Percentiles rank a stretch among this genome's conserved stretches.
Conservation (phyloP, 2,888 invertebrate genomes). For the Drosophila bunnanda region DNA sequence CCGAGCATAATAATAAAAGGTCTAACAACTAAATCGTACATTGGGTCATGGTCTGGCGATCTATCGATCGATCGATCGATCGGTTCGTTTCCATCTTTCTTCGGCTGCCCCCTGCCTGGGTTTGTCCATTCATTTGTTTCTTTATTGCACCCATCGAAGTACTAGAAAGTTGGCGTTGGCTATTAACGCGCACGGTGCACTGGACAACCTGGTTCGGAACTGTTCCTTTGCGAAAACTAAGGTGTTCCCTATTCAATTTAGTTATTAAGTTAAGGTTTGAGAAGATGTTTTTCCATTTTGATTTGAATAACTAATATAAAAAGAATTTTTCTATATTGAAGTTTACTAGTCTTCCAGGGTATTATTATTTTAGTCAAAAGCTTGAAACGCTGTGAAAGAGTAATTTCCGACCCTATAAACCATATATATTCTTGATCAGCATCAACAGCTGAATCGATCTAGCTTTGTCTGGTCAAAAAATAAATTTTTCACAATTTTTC, state of each 20-base stretch:
- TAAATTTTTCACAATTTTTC: no score
- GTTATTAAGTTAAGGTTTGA: background rate
- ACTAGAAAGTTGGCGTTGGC: slow-evolving; percentile 52
- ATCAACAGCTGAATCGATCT: no score
- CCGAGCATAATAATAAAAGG: slow-evolving; percentile 62
- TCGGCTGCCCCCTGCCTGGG: slow-evolving; percentile 9
- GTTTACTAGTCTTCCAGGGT: no score
- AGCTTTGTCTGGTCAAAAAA: no score
- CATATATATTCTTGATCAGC: no score
- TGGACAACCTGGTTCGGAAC: slow-evolving; percentile 25
- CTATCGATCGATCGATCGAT: slow-evolving; percentile 72
- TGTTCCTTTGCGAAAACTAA: background rate
- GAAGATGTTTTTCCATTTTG: no score
- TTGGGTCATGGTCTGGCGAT: slow-evolving; percentile 73
- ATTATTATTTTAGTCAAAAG: no score
- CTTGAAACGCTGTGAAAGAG: no score
- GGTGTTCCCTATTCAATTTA: background rate
- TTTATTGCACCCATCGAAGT: slow-evolving; percentile 47
- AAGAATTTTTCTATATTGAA: background rate
- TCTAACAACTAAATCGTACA: slow-evolving; percentile 74
- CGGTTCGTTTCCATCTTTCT: slow-evolving; percentile 36
- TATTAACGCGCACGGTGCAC: slow-evolving; percentile 37
- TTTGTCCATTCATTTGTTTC: slow-evolving; percentile 43
- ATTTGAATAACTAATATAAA: background rate
- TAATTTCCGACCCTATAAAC: no score